phyloP scores from a whole-genome alignment of 2,888 invertebrate genomes.

The Ichneumoninae sp. region DNA sequence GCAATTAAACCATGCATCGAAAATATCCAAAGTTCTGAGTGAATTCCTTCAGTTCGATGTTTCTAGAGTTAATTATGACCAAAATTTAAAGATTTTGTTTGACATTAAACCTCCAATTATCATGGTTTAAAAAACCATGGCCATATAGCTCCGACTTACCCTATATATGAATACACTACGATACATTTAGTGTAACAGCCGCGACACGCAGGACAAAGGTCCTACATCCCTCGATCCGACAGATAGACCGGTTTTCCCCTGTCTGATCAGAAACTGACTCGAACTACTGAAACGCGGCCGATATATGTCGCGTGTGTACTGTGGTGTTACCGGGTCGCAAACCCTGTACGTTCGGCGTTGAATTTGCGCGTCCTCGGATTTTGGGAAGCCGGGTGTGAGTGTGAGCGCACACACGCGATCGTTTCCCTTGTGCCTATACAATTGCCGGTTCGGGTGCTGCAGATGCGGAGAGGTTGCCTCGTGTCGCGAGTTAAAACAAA shows the following conservation, averaged over 20 bases:
- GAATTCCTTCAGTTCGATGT: too few species aligned
- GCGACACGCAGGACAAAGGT: not conserved
- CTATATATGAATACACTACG: not conserved
- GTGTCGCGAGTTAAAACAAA: slow-evolving; percentile 72
- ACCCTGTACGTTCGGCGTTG: slow-evolving; percentile 17
- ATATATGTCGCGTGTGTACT: slow-evolving; percentile 21
- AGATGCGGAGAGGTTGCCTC: slow-evolving; percentile 47
- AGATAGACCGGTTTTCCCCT: slow-evolving; percentile 25
- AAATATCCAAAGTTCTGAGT: too few species aligned
- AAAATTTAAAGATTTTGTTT: not conserved
- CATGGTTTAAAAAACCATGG: not conserved
- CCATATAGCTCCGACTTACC: not conserved
- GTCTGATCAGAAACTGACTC: slow-evolving; percentile 34
- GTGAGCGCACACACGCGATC: slow-evolving; percentile 31
- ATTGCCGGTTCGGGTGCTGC: slow-evolving; percentile 32
- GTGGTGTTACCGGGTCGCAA: not conserved
- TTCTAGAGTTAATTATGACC: too few species aligned
- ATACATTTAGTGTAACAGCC: slow-evolving; percentile 39
- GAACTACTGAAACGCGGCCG: slow-evolving; percentile 44
- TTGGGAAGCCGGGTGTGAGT: slow-evolving; percentile 43
- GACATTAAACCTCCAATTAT: too few species aligned
- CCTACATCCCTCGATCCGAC: slow-evolving; percentile 18
- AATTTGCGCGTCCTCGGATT: slow-evolving; percentile 46
- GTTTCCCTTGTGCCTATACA: slow-evolving; percentile 40
- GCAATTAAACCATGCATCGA: too few species aligned